Percentiles rank a stretch among this genome's conserved stretches.
These are phyloP conservation scores for Epizoanthus rinbou DNA, from an alignment of 92 coral and sea anemone genomes.

Conservation along the genomic window DNA sequence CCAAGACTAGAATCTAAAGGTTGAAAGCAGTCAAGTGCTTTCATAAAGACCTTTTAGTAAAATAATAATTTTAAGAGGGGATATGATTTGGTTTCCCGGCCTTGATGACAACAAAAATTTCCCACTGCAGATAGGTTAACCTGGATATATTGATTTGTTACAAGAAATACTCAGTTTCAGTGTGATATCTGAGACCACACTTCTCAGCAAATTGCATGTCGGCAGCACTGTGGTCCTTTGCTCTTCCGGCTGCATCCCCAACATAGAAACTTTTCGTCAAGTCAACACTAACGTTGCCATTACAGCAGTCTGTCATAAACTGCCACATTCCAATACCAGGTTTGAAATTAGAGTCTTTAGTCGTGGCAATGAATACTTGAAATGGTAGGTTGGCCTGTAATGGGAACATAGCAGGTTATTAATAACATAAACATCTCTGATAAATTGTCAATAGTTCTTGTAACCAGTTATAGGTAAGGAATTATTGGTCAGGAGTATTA, in stretches of 20 bases:
- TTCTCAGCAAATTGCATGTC: slow-evolving; percentile 70
- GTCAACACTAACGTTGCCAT: slow-evolving; percentile 54
- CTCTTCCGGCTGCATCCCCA: slow-evolving; percentile 80
- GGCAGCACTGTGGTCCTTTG: slow-evolving; percentile 64
- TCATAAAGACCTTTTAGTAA: too few species aligned
- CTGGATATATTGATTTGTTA: slow-evolving; percentile 6
- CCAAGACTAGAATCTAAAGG: slow-evolving; percentile 53
- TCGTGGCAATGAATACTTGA: slow-evolving; percentile 65
- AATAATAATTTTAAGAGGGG: too few species aligned
- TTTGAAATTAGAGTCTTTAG: slow-evolving; percentile 61
- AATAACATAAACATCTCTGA: too few species aligned
- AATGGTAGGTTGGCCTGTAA: slow-evolving; percentile 61
- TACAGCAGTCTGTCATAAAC: slow-evolving; percentile 47
- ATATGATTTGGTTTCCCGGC: too few species aligned
- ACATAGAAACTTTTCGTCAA: slow-evolving; percentile 62
- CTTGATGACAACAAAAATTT: too few species aligned
- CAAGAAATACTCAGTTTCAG: slow-evolving; percentile 65
- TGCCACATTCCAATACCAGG: slow-evolving; percentile 77
- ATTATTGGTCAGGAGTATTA: too few species aligned
- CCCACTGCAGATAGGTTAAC: too few species aligned
- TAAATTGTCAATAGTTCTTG: too few species aligned
- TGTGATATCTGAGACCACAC: slow-evolving; percentile 63
- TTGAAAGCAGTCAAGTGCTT: too few species aligned
- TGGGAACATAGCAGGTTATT: too few species aligned
- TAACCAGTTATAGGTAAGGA: too few species aligned